These are phyloP conservation scores for Psylliodes chrysocephalus DNA, from an alignment of 2,888 invertebrate genomes.

Conservation along the genomic window DNA sequence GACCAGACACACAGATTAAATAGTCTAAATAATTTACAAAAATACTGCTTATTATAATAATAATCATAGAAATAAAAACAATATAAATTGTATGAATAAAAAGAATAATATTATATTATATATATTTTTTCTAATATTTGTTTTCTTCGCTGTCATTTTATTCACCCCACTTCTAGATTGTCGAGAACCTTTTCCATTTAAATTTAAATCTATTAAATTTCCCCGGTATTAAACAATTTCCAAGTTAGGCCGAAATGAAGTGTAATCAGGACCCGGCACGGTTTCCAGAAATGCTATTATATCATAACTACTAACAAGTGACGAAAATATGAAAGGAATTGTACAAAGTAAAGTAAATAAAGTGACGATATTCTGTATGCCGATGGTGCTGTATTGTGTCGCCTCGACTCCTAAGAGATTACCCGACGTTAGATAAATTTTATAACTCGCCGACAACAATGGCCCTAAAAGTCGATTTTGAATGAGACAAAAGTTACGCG, in stretches of 20 bases:
- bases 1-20: too few relatives aligned
- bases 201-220: too few relatives aligned
- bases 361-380: constrained; percentile 16
- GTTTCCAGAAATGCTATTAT: not conserved
- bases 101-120: too few relatives aligned
- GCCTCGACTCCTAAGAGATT: constrained; percentile 23
- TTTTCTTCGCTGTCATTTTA: too few relatives aligned
- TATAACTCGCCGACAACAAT: constrained; percentile 22
- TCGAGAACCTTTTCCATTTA: too few relatives aligned
- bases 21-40: too few relatives aligned
- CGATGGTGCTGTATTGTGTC: constrained; percentile 24
- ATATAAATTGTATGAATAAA: too few relatives aligned
- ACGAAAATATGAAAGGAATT: constrained; percentile 1
- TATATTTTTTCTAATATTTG: too few relatives aligned
- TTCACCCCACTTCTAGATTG: too few relatives aligned
- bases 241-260: not conserved
- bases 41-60: too few relatives aligned
- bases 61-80: too few relatives aligned
- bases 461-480: constrained; percentile 19
- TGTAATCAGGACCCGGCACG: not conserved
- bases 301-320: not conserved
- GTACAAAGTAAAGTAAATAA: constrained; percentile 14
- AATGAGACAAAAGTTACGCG: constrained; percentile 20
- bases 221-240: too few relatives aligned
- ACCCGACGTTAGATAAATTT: constrained; percentile 31